phyloP scores from a whole-genome alignment of 2,113 vertebrate species.

The Halcyon senegalensis region DNA sequence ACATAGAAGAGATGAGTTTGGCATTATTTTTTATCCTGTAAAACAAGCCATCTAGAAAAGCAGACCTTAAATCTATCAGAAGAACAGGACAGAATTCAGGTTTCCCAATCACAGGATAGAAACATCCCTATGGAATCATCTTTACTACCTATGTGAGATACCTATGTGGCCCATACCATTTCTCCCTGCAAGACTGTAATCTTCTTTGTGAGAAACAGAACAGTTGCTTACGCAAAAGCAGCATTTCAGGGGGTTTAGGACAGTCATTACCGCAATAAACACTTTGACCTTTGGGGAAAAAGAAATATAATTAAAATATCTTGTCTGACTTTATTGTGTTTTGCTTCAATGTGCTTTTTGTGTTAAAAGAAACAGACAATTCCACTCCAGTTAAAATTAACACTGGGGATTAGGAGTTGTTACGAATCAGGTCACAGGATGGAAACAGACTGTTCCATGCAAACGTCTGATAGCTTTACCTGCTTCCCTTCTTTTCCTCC shows the following conservation, averaged over 20 bases:
- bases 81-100: neutral
- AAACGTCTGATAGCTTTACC: no score
- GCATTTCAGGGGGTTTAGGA: neutral
- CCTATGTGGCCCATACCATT: neutral
- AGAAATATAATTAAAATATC: neutral
- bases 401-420: neutral
- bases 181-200: neutral
- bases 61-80: neutral
- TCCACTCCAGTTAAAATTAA: neutral
- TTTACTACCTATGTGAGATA: neutral
- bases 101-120: neutral
- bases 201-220: neutral
- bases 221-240: neutral
- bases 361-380: neutral
- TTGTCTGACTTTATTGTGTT: neutral
- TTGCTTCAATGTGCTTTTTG: neutral
- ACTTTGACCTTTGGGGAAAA: neutral
- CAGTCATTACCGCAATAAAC: neutral
- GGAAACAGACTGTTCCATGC: no score
- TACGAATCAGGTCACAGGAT: neutral
- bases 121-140: neutral
- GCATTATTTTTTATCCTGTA: neutral
- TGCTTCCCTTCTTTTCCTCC: neutral
- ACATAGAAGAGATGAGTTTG: neutral
- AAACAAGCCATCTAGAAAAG: neutral